Evolutionary conservation across 1,140 invertebrate species (phyloP).

Genomic region (Tenebrio molitor): DNA sequence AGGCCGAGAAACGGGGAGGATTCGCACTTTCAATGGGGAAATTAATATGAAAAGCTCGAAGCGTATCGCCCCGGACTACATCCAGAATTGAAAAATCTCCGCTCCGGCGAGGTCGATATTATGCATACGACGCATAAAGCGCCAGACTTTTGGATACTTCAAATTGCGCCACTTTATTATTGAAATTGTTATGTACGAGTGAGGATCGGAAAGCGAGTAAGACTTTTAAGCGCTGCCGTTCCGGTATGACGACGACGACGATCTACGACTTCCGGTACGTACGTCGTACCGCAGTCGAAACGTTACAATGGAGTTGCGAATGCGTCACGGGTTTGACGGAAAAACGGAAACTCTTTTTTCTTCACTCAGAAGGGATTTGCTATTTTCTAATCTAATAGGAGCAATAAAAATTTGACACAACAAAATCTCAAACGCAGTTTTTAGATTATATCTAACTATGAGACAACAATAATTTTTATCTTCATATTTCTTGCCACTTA

Average conservation of each 20-base stretch:
- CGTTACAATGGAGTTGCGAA: no score
- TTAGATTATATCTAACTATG: no score
- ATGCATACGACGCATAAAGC: neutral
- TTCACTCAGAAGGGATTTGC: no score
- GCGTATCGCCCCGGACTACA: no score
- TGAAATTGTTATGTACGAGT: neutral
- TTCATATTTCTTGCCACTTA: no score
- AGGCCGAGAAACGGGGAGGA: neutral
- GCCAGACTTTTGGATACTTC: neutral
- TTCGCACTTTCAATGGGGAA: neutral
- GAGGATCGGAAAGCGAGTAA: neutral
- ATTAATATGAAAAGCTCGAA: neutral
- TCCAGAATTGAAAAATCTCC: neutral
- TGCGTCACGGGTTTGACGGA: no score
- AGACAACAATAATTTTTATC: no score
- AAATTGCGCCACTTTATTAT: constrained; percentile 19
- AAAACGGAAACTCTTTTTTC: no score
- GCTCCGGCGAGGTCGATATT: neutral
- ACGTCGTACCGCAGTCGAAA: no score
- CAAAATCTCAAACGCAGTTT: no score
- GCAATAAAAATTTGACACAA: no score
- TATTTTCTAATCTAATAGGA: no score
- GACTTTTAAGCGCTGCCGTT: neutral
- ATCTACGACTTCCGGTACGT: neutral
- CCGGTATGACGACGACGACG: neutral